Base-by-base conservation (phyloP, 2,113 vertebrate species). In the Microcebus griseorufus region DNA sequence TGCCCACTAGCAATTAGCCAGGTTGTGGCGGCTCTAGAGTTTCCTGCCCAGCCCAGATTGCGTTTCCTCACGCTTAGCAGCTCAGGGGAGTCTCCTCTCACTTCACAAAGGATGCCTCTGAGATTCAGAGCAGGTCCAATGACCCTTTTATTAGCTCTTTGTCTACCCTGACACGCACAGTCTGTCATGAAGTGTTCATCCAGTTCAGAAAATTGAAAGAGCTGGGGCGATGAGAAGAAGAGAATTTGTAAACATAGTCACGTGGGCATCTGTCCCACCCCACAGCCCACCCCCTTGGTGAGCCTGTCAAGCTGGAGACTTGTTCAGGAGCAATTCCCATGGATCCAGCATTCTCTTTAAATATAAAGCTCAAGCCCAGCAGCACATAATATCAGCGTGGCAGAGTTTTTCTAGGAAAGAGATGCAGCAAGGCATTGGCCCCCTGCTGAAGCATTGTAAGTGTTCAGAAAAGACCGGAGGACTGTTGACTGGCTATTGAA, bases 61-160 rank as follows among this genome's bases (percentile, higher is more conserved):
- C 0, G 0, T 98, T 97, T 98, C 95, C 62, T 95, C 92, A 90
- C 95, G 90, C 62, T 94, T 32, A 82, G 80, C 88, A 97, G 94
- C 93, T 95, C 88, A 87, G 51, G 72, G 86, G 72, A 32, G 48
- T 94, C 45, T 87, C 92, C 83, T 97, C 97, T 98, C 95, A 58
- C 80, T 95, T 67, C 29, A 32, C 55, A 72, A 88, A 92, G 97
- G 90, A 83, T 48, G 65, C 87, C 88, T 72, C 93, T 97, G 97
- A 97, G 88, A 98, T 94, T 98, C 97, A 87, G 87, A 96, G 96
- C 64, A 83, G 93, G 90, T 98, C 98, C 96, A 88, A 62, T 96
- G 98, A 96, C 95, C 92, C 88, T 95, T 95, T 95, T 97, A 92
- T 98, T 96, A 97, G 94, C 67, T 98, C 96, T 98, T 98, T 97